Evolutionary conservation across 2,797 vertebrate species (phyloP).

Genomic region (Limosa lapponica): DNA sequence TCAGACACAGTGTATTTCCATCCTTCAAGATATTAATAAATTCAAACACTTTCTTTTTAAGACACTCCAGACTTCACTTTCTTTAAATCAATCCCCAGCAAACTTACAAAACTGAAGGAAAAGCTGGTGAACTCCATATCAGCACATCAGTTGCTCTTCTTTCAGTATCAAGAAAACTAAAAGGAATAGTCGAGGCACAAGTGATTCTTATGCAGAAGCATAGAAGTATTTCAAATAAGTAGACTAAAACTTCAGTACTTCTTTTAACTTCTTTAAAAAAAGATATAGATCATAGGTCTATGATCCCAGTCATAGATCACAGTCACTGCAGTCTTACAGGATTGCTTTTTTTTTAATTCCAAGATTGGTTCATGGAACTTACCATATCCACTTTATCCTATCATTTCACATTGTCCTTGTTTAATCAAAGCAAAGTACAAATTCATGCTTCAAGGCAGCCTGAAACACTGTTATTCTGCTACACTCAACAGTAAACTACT

Average conservation of each 20-base stretch:
- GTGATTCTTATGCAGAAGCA: conserved; percentile 33
- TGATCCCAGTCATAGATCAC: conserved; percentile 1
- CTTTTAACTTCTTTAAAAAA: not conserved
- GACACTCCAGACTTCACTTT: not conserved
- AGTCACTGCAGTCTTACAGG: not conserved
- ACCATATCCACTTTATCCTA: not conserved
- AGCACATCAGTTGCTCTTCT: not conserved
- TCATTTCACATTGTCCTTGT: not conserved
- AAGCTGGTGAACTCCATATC: not conserved
- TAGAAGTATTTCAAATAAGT: conserved; percentile 2
- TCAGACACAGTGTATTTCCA: not conserved
- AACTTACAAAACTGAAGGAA: not conserved
- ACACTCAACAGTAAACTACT: not conserved
- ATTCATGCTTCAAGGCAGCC: not conserved
- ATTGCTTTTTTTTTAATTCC: not conserved
- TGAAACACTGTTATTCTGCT: conserved; percentile 3
- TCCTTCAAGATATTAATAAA: not conserved
- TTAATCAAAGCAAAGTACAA: not conserved
- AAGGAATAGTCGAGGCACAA: conserved; percentile 41
- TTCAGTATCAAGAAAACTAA: not conserved
- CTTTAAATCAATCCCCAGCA: not conserved
- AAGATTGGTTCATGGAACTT: not conserved
- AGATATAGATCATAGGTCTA: not conserved
- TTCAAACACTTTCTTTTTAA: not conserved
- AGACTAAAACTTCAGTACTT: conserved; percentile 22